Evolutionary conservation across 2,888 invertebrate genomes (phyloP).

Genomic region (Xestia c-nigrum): DNA sequence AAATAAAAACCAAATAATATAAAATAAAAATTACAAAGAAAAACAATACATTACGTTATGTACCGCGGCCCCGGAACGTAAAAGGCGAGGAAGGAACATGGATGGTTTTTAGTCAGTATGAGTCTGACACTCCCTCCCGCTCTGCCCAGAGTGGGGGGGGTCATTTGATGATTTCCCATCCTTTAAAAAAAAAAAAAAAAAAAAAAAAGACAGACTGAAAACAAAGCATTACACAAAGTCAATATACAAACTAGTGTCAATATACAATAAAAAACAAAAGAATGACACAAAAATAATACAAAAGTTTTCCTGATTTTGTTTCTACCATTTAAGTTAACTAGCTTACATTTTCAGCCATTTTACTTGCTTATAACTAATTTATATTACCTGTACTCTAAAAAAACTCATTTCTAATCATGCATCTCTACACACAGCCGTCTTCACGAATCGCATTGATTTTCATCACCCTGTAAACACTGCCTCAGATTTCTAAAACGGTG

Average conservation of each 20-base stretch:
- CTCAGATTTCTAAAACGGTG: slow-evolving; percentile 50
- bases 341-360: not conserved
- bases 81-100: too few species aligned
- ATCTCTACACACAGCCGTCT: slow-evolving; percentile 42
- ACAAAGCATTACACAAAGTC: too few species aligned
- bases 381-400: not conserved
- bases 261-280: not conserved
- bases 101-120: too few species aligned
- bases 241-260: too few species aligned
- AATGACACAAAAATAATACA: not conserved
- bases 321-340: not conserved
- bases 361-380: not conserved
- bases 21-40: too few species aligned
- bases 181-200: not conserved
- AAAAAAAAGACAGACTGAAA: too few species aligned
- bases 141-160: too few species aligned
- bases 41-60: too few species aligned
- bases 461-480: slow-evolving; percentile 52
- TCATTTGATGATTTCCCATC: too few species aligned
- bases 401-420: not conserved
- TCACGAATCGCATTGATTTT: slow-evolving; percentile 32
- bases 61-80: too few species aligned
- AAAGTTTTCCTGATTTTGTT: not conserved
- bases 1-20: too few species aligned
- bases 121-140: too few species aligned